Base-by-base conservation (phyloP, 2,888 invertebrate genomes). In the Euzophera pinguis region DNA sequence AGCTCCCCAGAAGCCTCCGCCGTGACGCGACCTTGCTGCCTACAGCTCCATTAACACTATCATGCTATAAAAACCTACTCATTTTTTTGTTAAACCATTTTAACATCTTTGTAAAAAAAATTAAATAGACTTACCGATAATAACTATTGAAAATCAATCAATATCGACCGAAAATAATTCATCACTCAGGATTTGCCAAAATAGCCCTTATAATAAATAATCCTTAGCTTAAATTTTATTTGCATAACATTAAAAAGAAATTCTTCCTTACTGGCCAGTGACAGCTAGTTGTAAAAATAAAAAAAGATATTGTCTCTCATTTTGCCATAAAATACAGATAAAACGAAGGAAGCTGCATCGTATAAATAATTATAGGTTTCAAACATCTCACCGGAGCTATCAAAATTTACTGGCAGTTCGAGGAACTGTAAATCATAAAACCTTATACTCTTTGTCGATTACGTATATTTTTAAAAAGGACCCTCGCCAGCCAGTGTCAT, bases 381-480 rank as follows among this genome's bases (percentile, higher is more conserved):
- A 22, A 43, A 8, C 42, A 12, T 14, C 32, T 42, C 50, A 16
- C 35, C 16, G 10, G 16, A 35, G 43, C 50, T 42, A 43, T 50
- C 50, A 50, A 50, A 48, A 50, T 50, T 50, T 50, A 50, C 50
- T 42, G 50, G 14, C 43, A 17, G 17, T 50, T 50, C 42, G 42
- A 34, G 41, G 43, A 50, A 50, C 45, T 27, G 14, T 1, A 27
- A 22, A 54, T 38, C 53, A 47, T 56, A 49, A 53, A 54, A 53
- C 47, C 35, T 53, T 56, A 22, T 22, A 43, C 52, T 37, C 43
- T 52, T 55, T 55, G 56, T 56, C 42, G 34, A 14, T 38, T 29
- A 29, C 47, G 47, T 52, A 54, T 53, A 53, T 52, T 52, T 43
- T 47, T 52, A 41, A 52, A 47, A 34, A 22, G 17, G 35, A 14